Evolutionary conservation across 1,140 invertebrate genomes (phyloP).

Genomic region (Ceratina calcarata): DNA sequence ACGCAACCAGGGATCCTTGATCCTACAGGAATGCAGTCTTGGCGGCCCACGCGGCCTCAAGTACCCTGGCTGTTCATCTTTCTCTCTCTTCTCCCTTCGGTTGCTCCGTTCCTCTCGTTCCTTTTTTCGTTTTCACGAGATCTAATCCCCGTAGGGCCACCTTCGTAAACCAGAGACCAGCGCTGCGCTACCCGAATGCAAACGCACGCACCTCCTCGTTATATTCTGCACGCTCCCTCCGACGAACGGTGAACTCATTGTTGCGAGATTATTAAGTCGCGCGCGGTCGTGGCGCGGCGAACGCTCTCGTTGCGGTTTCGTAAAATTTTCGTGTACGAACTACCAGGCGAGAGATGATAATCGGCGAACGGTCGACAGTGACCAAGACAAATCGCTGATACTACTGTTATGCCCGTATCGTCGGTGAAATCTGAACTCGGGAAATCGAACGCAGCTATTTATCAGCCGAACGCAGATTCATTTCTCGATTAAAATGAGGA

Average conservation of each 20-base stretch:
- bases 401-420: conserved; percentile 15
- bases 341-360: not conserved
- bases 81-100: conserved; percentile 13
- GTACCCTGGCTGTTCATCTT: conserved; percentile 58
- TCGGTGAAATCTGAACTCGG: conserved; percentile 22
- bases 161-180: conserved; percentile 42
- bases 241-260: not conserved
- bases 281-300: not conserved
- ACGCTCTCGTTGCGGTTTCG: not conserved
- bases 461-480: conserved; percentile 13
- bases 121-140: conserved; percentile 70
- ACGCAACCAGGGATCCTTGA: conserved; percentile 74
- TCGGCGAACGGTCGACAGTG: not conserved
- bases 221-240: conserved; percentile 32
- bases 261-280: not conserved
- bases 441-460: conserved; percentile 30
- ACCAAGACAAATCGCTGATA: conserved; percentile 23
- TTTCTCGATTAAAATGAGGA: conserved; percentile 20
- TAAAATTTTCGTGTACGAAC: not conserved
- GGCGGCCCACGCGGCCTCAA: conserved; percentile 74
- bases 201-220: conserved; percentile 61
- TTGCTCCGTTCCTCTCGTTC: conserved; percentile 46
- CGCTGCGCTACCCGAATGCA: conserved; percentile 61
- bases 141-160: conserved; percentile 73
- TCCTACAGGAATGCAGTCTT: conserved; percentile 77